phyloP scores from a whole-genome alignment of 35 echinoderm and acorn worm genomes.

The Lytechinus variegatus region DNA sequence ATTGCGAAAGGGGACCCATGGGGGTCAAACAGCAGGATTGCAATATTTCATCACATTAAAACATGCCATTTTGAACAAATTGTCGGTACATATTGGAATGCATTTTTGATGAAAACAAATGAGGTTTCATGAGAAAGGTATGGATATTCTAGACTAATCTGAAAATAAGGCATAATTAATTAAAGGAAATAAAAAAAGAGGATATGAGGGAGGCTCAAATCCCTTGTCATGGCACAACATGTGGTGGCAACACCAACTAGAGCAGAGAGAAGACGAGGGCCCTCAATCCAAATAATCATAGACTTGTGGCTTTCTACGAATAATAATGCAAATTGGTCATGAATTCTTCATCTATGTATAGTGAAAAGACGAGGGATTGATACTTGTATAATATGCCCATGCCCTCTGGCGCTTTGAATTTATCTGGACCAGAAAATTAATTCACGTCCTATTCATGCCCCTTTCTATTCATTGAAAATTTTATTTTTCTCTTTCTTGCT shows the following conservation, averaged over 20 bases:
- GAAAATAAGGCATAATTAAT: neutral
- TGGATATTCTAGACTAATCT: neutral
- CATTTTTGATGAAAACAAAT: neutral
- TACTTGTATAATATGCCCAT: neutral
- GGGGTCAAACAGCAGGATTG: neutral
- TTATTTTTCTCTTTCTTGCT: neutral
- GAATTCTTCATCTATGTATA: neutral
- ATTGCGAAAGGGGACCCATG: neutral
- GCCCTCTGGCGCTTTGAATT: neutral
- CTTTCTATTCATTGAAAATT: neutral
- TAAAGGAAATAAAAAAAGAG: neutral
- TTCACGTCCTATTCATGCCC: neutral
- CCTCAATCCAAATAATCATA: neutral
- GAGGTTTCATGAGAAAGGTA: neutral
- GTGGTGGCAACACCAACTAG: neutral
- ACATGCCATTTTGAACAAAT: neutral
- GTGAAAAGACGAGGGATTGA: neutral
- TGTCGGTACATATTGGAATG: neutral
- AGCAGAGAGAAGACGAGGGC: neutral
- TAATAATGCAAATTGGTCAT: neutral
- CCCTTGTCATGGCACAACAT: neutral
- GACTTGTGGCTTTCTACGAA: neutral
- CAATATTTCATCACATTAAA: slow-evolving; percentile 14
- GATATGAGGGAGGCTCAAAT: neutral
- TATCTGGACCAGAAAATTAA: slow-evolving; percentile 14